Evolutionary conservation across 2,888 invertebrate species (phyloP).

Genomic region (Alviniconcha strummeri): DNA sequence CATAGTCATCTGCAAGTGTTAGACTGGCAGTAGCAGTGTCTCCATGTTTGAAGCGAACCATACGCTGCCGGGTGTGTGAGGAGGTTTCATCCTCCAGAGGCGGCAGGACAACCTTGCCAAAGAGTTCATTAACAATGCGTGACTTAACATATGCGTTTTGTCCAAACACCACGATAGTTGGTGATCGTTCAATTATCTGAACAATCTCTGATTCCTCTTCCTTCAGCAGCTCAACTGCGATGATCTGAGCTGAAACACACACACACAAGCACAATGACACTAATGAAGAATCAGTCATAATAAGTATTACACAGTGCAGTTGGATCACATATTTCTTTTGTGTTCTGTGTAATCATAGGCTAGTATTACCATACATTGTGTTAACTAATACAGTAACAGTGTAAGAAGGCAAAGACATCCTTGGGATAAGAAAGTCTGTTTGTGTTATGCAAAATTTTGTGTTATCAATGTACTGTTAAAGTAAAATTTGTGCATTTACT

Average conservation of each 20-base stretch:
- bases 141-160: conserved; percentile 83
- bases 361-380: too few relatives aligned
- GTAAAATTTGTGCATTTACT: too few relatives aligned
- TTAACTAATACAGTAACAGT: too few relatives aligned
- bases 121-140: conserved; percentile 82
- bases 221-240: conserved; percentile 63
- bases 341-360: too few relatives aligned
- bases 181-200: conserved; percentile 76
- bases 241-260: conserved; percentile 51
- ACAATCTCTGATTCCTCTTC: conserved; percentile 71
- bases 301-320: too few relatives aligned
- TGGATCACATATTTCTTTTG: too few relatives aligned
- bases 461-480: too few relatives aligned
- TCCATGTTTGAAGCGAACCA: conserved; percentile 78
- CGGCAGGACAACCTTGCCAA: conserved; percentile 81
- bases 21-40: conserved; percentile 68
- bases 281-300: too few relatives aligned
- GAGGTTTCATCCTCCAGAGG: conserved; percentile 62
- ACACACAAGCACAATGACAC: neutral
- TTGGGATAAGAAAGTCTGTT: too few relatives aligned
- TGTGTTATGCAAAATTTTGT: too few relatives aligned
- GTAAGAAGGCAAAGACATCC: too few relatives aligned
- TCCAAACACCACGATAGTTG: conserved; percentile 84
- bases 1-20: conserved; percentile 74
- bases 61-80: conserved; percentile 78